Conservation (phyloP, 2,797 vertebrate genomes). For the Melanotaenia trifasciata region DNA sequence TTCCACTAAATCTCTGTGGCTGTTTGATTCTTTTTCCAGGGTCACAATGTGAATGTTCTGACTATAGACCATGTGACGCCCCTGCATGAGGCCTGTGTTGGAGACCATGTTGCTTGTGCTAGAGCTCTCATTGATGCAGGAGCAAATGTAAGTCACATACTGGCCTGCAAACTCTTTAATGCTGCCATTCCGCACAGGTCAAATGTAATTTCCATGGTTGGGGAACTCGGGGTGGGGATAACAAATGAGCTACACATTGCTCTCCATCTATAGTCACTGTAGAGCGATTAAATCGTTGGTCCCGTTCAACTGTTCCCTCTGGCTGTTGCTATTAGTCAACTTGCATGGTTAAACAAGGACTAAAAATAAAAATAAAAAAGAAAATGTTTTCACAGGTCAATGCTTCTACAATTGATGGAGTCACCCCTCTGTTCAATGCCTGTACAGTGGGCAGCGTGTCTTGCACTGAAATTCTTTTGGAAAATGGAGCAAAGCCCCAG, state of each 20-base stretch:
- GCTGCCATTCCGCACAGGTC: slow-evolving; percentile 48
- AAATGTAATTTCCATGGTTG: slow-evolving; percentile 56
- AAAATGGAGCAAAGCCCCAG: slow-evolving; percentile 91
- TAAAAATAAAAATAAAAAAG: slow-evolving; percentile 62
- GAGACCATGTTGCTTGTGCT: slow-evolving; percentile 91
- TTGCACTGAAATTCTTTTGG: slow-evolving; percentile 90
- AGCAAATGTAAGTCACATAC: slow-evolving; percentile 88
- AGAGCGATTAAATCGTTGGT: slow-evolving; percentile 58
- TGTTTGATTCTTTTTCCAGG: slow-evolving; percentile 79
- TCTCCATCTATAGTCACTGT: slow-evolving; percentile 40
- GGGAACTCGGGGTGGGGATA: slow-evolving; percentile 41
- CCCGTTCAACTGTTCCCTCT: slow-evolving; percentile 41
- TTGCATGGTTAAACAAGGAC: slow-evolving; percentile 53
- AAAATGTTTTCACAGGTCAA: slow-evolving; percentile 87
- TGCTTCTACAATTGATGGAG: slow-evolving; percentile 91
- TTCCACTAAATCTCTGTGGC: slow-evolving; percentile 12
- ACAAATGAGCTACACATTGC: slow-evolving; percentile 47
- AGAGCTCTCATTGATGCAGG: slow-evolving; percentile 93
- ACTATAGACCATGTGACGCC: slow-evolving; percentile 96
- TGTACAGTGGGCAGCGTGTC: slow-evolving; percentile 90
- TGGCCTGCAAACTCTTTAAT: slow-evolving; percentile 49
- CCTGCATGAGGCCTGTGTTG: slow-evolving; percentile 93
- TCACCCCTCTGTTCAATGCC: slow-evolving; percentile 92
- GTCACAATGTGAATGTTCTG: slow-evolving; percentile 92
- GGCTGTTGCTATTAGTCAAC: slow-evolving; percentile 68